Conservation (phyloP, 2,797 vertebrate species). For the Oreochromis mossambicus region DNA sequence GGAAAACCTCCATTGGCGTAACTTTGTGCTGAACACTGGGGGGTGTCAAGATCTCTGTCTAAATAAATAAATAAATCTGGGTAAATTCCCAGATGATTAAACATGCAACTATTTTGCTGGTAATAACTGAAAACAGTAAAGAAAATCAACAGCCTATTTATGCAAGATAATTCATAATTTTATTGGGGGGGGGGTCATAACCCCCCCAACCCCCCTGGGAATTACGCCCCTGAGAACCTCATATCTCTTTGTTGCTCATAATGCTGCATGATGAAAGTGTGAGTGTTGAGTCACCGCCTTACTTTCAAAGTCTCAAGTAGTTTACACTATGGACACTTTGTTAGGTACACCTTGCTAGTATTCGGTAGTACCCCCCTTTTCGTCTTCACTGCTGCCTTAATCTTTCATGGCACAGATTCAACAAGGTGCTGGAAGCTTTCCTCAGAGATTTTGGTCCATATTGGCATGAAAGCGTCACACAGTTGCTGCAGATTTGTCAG, state of each 20-base stretch:
- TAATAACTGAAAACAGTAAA: neutral
- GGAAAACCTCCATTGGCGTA: neutral
- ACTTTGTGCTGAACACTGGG: neutral
- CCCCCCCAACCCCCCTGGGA: neutral
- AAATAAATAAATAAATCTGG: neutral
- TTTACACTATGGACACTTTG: neutral
- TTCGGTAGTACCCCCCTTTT: neutral
- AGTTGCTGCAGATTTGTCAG: neutral
- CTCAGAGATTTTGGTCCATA: neutral
- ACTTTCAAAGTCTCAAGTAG: neutral
- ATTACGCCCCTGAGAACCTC: neutral
- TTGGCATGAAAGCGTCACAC: neutral
- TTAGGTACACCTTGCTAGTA: neutral
- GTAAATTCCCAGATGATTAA: neutral
- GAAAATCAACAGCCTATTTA: neutral
- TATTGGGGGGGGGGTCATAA: neutral
- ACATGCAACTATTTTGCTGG: neutral
- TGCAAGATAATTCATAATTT: neutral
- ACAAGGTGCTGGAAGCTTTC: neutral
- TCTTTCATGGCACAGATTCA: neutral
- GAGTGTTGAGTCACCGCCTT: neutral
- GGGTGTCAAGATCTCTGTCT: fast-evolving
- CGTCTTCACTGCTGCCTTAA: neutral
- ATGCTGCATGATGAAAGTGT: neutral
- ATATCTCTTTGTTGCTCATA: neutral